Evolutionary conservation across 2,888 invertebrate genomes (phyloP), one percentile per base, ranked within the genome.

Genomic region (Harpalus rubripes): DNA sequence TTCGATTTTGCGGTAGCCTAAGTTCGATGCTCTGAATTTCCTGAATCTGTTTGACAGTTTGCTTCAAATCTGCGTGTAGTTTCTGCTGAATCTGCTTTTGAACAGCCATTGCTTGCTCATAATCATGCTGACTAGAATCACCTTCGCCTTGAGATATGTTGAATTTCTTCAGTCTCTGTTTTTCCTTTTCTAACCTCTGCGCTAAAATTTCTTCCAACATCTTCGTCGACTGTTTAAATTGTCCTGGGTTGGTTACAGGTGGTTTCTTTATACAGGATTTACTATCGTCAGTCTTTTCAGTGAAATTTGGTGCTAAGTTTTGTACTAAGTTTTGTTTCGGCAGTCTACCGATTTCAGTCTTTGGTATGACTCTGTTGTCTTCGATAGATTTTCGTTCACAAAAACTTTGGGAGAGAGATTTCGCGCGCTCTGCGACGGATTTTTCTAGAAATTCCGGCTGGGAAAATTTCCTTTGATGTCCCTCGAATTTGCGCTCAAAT

Each of bases 1-100:
- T 91, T 87, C 90, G 87, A 87, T 91, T 91, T 86, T 92, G 92
- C 26, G 92, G 92, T 86, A 91, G 87, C 85, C 91, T 87, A 86
- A 90, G 87, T 87, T 92, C 92, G 82, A 91, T 91, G 86, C 91
- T 91, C 88, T 92, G 91, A 83, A 91, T 91, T 86, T 92, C 92
- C 88, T 92, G 92, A 81, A 92, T 92, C 84, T 91, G 91, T 86
- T 92, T 92, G 16, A 92, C 92, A 10, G 92, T 92, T 86, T 91
- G 91, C 86, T 92, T 91, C 86, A 92, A 88, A 89, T 92, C 92
- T 10, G 91, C 91, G 68, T 92, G 91, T 63, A 92, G 86, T 87
- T 91, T 92, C 85, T 91, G 91, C 85, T 92, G 91, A 79, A 92
- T 89, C 87, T 92, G 91, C 85, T 90, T 90, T 86, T 91, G 91